Base-by-base conservation (phyloP, 2,797 vertebrate genomes). In the Oryzias dopingdopingensis region DNA sequence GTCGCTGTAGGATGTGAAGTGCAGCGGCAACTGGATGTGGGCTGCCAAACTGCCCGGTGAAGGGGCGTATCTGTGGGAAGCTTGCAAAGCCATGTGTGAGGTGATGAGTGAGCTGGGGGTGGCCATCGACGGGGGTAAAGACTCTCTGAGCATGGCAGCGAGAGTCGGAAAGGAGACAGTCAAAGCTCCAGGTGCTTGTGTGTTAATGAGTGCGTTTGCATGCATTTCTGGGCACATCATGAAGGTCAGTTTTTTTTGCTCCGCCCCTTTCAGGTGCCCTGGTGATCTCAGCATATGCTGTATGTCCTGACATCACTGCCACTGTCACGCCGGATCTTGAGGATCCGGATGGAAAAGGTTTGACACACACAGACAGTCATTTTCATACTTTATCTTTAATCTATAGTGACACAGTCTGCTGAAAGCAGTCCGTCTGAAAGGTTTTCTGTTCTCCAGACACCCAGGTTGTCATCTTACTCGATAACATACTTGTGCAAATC, bases 11-110 rank as follows among this genome's bases (percentile, higher is more conserved):
- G 96, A 97, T 15, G 94, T 98, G 41, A 98, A 98, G 71, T 97
- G 95, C 51, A 97, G 96, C 3, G 96, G 94, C 10, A 98, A 98
- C 89, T 97, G 96, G 96, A 97, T 97, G 96, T 98, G 96, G 96
- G 93, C 94, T 0, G 94, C 95, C 6, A 97, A 96, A 83, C 86
- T 93, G 6, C 93, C 92, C 0, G 93, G 95, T 0, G 96, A 97
- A 46, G 95, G 96, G 0, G 93, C 91, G 0, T 80, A 84, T 3
- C 82, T 97, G 62, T 94, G 93, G 43, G 90, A 94, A 0, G 94
- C 96, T 6, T 97, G 96, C 60, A 75, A 85, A 53, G 91, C 90
- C 59, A 94, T 94, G 93, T 97, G 93, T 79, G 75, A 90, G 5
- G 88, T 91, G 65, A 94, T 98, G 92, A 83, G 85, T 0, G 88